These are phyloP conservation scores for Ecliptopera silaceata DNA, from an alignment of 2,888 invertebrate genomes.

Conservation along the genomic window DNA sequence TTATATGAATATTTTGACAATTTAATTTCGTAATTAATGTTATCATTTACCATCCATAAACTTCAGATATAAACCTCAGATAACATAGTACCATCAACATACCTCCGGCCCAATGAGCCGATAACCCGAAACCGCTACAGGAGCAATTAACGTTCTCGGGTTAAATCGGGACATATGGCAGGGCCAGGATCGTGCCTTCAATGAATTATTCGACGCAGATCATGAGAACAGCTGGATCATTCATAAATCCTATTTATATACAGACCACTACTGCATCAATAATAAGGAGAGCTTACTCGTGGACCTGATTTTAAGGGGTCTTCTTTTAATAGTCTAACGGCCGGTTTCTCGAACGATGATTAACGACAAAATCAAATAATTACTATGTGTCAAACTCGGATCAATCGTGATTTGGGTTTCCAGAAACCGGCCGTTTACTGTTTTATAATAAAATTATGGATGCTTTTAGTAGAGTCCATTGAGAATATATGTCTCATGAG, in stretches of 20 bases:
- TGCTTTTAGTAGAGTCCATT: no score
- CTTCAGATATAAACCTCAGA: slow-evolving; percentile 8
- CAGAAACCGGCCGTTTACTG: no score
- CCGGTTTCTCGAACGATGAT: no score
- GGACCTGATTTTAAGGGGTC: no score
- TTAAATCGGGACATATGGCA: slow-evolving; percentile 37
- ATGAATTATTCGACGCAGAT: slow-evolving; percentile 18
- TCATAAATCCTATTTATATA: not conserved
- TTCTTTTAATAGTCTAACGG: no score
- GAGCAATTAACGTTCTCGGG: slow-evolving; percentile 33
- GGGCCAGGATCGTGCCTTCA: slow-evolving; percentile 14
- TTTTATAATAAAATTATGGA: no score
- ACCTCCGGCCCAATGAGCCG: slow-evolving; percentile 26
- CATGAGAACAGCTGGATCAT: slow-evolving; percentile 11
- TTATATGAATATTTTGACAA: not conserved
- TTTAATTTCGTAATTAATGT: not conserved
- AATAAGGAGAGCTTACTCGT: no score
- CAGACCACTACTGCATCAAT: no score
- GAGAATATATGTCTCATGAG: no score
- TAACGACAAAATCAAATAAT: no score
- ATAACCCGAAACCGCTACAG: slow-evolving; percentile 30
- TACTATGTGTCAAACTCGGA: no score
- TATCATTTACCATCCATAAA: not conserved
- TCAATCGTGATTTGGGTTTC: no score
- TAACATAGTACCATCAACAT: slow-evolving; percentile 1